Base-by-base conservation (phyloP, 2,888 invertebrate genomes). In the Orthosia gothica region DNA sequence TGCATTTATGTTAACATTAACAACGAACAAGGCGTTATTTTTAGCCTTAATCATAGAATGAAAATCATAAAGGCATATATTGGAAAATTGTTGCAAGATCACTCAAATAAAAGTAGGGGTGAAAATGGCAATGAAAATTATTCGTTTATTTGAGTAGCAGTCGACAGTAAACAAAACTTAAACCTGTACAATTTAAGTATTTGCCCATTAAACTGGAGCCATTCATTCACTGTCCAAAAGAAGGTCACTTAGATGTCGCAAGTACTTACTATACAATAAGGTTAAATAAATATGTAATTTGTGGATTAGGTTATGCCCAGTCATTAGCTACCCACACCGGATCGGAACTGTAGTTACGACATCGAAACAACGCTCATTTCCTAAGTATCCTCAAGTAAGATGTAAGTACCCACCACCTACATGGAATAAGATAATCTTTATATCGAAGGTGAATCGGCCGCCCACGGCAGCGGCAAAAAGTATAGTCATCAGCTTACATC, bases 361-460 rank as follows among this genome's bases (percentile, higher is more conserved):
- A 92, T 86, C 88, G 68, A 91, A 90, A 86, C 87, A 89, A 89
- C 88, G 88, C 89, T 88, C 87, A 91, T 89, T 92, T 92, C 92
- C 92, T 91, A 89, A 91, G 91, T 88, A 87, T 85, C 86, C 87
- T 87, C 80, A 70, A 83, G 86, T 79, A 87, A 83, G 83, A 84
- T 87, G 73, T 92, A 89, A 90, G 90, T 88, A 89, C 87, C 82
- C 85, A 88, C 92, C 93, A 93, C 95, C 95, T 94, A 96, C 95
- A 90, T 92, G 87, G 83, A 76, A 86, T 91, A 79, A 89, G 91
- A 91, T 92, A 90, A 94, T 94, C 92, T 94, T 89, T 91, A 92
- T 92, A 95, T 95, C 93, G 94, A 95, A 95, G 95, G 94, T 95
- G 93, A 95, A 95, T 95, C 90, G 92, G 91, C 92, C 95, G 94